Evolutionary conservation across 1,140 invertebrate species (phyloP).

Genomic region (Trissolcus basalis): DNA sequence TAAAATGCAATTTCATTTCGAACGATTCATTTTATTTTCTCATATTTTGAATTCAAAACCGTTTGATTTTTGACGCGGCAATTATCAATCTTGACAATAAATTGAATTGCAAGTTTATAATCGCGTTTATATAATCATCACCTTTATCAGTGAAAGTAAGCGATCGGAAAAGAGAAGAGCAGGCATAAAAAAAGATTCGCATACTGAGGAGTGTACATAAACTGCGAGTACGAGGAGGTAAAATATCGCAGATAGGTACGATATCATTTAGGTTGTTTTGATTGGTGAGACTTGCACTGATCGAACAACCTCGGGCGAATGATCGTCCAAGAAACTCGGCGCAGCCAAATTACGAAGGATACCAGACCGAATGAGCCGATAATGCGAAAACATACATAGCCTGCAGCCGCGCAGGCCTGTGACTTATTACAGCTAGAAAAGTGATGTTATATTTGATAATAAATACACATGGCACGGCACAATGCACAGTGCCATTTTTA

Average conservation of each 20-base stretch:
- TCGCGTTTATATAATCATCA: conserved; percentile 19
- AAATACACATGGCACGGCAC: conserved; percentile 5
- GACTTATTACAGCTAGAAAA: conserved; percentile 66
- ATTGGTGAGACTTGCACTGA: conserved; percentile 50
- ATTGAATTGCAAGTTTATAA: conserved; percentile 24
- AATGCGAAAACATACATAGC: conserved; percentile 70
- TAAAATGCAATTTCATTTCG: too few species aligned
- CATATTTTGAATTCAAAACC: too few species aligned
- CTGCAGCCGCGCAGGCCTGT: conserved; percentile 58
- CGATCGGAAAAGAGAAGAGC: conserved; percentile 8
- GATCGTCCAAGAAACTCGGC: conserved; percentile 53
- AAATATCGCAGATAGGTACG: conserved; percentile 33
- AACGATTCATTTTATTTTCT: too few species aligned
- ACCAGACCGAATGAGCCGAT: conserved; percentile 68
- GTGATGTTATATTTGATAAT: conserved; percentile 45
- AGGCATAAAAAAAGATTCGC: not conserved
- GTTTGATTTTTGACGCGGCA: too few species aligned
- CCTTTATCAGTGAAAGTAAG: conserved; percentile 36
- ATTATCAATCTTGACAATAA: conserved; percentile 5
- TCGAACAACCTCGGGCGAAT: conserved; percentile 45
- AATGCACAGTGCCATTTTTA: not conserved
- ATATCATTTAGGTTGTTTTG: conserved; percentile 52
- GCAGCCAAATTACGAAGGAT: conserved; percentile 65
- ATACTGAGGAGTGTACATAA: conserved; percentile 28
- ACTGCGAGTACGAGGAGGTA: conserved; percentile 38